Conservation (phyloP, 1,140 invertebrate species). For the Helicoverpa zea region DNA sequence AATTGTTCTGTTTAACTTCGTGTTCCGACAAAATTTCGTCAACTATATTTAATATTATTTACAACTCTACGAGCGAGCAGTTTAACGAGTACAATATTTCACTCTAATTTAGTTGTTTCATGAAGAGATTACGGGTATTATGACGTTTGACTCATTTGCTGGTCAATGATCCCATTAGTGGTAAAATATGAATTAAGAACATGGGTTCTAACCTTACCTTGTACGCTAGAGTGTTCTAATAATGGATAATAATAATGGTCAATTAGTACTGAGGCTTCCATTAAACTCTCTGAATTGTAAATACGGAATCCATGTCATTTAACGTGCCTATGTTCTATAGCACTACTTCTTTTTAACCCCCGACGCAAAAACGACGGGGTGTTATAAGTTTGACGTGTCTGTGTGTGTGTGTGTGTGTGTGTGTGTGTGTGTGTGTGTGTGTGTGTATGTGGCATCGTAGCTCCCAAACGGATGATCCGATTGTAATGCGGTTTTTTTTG, state of each 20-base stretch:
- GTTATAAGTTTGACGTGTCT: too few relatives aligned
- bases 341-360: too few relatives aligned
- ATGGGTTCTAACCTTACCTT: too few relatives aligned
- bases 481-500: too few relatives aligned
- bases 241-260: background rate
- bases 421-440: too few relatives aligned
- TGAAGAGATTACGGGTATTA: conserved; percentile 25
- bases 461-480: too few relatives aligned
- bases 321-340: too few relatives aligned
- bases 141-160: conserved; percentile 5
- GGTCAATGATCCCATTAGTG: conserved; percentile 17
- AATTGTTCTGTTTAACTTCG: conserved; percentile 25
- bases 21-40: conserved; percentile 26
- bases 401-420: too few relatives aligned
- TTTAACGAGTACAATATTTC: conserved; percentile 1
- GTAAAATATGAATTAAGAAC: too few relatives aligned
- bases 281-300: background rate
- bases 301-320: background rate
- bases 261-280: background rate
- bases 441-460: too few relatives aligned
- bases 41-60: conserved; percentile 30
- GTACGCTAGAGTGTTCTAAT: background rate
- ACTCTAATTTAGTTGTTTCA: conserved; percentile 17
- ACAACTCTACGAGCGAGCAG: conserved; percentile 4
- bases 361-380: too few relatives aligned